Evolutionary conservation across 2,797 vertebrate genomes (phyloP).

Genomic region (Allochrocebus solatus): DNA sequence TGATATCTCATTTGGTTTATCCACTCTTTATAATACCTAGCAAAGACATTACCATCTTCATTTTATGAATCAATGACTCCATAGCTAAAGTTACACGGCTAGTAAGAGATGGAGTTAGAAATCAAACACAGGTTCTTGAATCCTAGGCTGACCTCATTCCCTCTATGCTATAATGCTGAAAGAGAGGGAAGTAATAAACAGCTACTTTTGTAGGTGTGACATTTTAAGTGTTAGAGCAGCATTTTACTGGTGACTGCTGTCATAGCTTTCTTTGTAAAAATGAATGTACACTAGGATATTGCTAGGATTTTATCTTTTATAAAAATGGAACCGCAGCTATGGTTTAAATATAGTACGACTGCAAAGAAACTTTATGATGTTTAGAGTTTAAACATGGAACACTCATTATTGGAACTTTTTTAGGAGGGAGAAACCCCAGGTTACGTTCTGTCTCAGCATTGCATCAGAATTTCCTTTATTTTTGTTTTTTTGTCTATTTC

Average conservation of each 20-base stretch:
- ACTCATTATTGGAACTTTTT: neutral
- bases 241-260: neutral
- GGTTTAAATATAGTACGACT: neutral
- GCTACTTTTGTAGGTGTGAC: neutral
- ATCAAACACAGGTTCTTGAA: neutral
- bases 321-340: neutral
- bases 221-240: neutral
- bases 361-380: neutral
- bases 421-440: neutral
- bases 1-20: neutral
- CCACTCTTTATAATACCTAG: neutral
- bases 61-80: neutral
- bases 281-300: neutral
- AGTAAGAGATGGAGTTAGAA: neutral
- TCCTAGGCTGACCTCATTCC: neutral
- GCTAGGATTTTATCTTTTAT: neutral
- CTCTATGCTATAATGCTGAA: neutral
- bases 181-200: neutral
- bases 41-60: neutral
- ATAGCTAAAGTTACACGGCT: neutral
- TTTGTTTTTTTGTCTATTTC: neutral
- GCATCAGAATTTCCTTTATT: neutral
- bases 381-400: neutral
- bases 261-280: neutral
- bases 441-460: neutral